These are phyloP conservation scores for Rutilus rutilus DNA, from an alignment of 2,113 vertebrate genomes.

Conservation along the genomic window DNA sequence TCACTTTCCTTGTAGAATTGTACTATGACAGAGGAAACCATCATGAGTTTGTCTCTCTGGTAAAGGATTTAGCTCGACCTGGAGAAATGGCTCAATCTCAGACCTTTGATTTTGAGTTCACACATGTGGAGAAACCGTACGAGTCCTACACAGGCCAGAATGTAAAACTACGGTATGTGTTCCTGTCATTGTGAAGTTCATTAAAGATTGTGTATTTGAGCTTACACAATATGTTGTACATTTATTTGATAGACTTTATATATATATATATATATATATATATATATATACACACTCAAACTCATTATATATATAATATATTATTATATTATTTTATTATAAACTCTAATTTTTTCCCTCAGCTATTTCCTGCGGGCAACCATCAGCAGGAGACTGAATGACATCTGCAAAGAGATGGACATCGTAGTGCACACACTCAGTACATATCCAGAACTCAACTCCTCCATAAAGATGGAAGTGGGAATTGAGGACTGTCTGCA, in stretches of 20 bases:
- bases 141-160: conserved; percentile 99
- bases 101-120: conserved; percentile 98
- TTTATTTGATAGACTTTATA: background rate
- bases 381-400: conserved; percentile 92
- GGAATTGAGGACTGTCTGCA: conserved; percentile 98
- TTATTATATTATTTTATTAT: background rate
- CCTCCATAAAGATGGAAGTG: conserved; percentile 99
- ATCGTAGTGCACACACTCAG: conserved; percentile 96
- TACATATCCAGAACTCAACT: conserved; percentile 96
- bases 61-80: conserved; percentile 95
- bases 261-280: no score
- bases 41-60: conserved; percentile 97
- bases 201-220: background rate
- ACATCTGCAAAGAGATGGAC: conserved; percentile 96
- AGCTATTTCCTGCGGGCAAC: conserved; percentile 98
- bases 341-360: background rate
- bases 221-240: background rate
- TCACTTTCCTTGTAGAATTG: conserved; percentile 78
- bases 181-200: background rate
- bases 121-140: conserved; percentile 96
- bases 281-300: no score
- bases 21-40: conserved; percentile 98
- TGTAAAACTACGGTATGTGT: conserved; percentile 88
- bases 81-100: conserved; percentile 96
- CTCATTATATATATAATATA: no score